These are phyloP conservation scores for Hippocampus comes DNA, from an alignment of 2,113 vertebrate genomes.

Conservation along the genomic window DNA sequence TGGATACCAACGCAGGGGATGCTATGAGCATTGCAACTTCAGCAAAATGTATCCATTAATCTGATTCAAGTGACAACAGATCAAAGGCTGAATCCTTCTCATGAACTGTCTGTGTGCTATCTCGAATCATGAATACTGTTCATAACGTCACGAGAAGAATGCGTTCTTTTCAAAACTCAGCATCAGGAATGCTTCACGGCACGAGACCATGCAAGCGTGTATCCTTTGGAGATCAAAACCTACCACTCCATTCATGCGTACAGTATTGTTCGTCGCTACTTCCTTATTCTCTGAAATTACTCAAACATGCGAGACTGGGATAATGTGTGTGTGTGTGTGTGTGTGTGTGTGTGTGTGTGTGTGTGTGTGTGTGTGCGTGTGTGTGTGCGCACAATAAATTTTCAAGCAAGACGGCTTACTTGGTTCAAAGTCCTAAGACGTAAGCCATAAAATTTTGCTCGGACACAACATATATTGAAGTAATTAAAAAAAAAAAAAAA, in stretches of 20 bases:
- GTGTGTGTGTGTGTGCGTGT: too few relatives aligned
- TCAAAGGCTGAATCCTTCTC: conserved; percentile 40
- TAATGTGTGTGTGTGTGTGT: background rate
- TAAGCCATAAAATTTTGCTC: too few relatives aligned
- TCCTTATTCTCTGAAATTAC: conserved; percentile 10
- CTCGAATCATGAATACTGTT: background rate
- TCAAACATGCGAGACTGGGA: conserved; percentile 1
- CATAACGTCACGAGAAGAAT: background rate
- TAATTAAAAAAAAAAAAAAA: too few relatives aligned
- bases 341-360: background rate
- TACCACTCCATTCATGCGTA: conserved; percentile 16
- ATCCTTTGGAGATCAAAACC: conserved; percentile 15
- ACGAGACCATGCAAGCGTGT: conserved; percentile 16
- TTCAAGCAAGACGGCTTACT: too few relatives aligned
- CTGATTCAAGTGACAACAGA: conserved; percentile 43
- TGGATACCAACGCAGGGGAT: background rate
- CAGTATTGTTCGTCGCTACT: background rate
- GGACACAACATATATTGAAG: too few relatives aligned
- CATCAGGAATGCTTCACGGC: conserved; percentile 20
- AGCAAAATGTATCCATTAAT: conserved; percentile 3
- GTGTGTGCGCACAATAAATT: too few relatives aligned
- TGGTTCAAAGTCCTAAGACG: too few relatives aligned
- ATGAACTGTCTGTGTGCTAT: background rate
- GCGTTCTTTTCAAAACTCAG: conserved; percentile 25
- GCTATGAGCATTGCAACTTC: background rate